phyloP scores from a whole-genome alignment of 37 sponge, comb jelly and placozoan species.

The Eunapius fragilis region DNA sequence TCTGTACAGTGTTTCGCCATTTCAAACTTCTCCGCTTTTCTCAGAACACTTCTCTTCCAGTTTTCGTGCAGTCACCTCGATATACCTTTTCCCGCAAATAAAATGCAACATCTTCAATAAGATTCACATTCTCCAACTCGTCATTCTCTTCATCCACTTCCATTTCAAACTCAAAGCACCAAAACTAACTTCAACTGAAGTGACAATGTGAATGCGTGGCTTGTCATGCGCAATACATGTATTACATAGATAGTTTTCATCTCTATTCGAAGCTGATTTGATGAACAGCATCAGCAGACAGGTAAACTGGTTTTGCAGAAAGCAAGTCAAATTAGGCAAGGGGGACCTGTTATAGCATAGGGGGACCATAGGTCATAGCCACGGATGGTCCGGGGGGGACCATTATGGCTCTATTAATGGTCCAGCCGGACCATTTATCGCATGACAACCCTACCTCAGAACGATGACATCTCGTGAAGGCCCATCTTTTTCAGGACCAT shows the following conservation, averaged over 20 bases:
- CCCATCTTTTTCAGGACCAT: too few relatives aligned
- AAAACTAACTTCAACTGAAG: background rate
- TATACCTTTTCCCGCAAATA: conserved; percentile 1
- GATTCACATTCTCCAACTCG: background rate
- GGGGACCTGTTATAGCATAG: conserved; percentile 3
- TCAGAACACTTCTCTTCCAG: background rate
- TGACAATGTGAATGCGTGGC: background rate
- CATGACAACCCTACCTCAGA: background rate
- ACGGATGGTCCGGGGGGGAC: conserved; percentile 5
- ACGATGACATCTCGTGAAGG: too few relatives aligned
- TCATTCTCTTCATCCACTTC: conserved; percentile 4
- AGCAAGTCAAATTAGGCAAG: background rate
- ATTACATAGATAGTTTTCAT: background rate
- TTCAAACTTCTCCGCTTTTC: conserved; percentile 9
- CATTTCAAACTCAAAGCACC: background rate
- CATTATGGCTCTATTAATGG: background rate
- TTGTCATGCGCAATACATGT: background rate
- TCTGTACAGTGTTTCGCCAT: conserved; percentile 6
- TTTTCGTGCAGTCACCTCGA: conserved; percentile 10
- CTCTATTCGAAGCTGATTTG: background rate
- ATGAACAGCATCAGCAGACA: background rate
- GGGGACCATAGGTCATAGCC: conserved; percentile 6
- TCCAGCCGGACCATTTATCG: background rate
- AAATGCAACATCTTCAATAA: conserved; percentile 1
- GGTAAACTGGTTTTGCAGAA: background rate